Evolutionary conservation across 2,888 invertebrate genomes (phyloP), one percentile per base, ranked within the genome.

Genomic region (Campopleginae sp.): DNA sequence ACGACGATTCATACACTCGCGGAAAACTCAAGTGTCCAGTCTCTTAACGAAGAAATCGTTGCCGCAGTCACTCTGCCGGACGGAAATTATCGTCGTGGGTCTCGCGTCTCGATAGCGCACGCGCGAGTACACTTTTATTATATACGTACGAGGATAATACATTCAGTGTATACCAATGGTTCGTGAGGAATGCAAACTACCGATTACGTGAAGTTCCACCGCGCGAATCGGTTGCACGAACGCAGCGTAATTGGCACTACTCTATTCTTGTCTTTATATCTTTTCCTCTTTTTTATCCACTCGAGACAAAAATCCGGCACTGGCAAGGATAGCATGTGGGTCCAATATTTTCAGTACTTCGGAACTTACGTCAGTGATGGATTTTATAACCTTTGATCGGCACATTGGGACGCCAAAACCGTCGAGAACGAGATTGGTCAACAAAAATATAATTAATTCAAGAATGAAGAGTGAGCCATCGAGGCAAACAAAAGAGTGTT

Each of bases 241-340:
- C 58, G 51, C 86, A 89, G 90, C 91, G 90, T 90, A 86, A 92
- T 92, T 91, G 92, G 87, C 89, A 84, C 61, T 46, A 33, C 82
- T 77, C 17, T 65, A 17, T 31, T 65, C 31, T 71, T 27, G 46
- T 58, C 31, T 61, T 51, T 48, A 19, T 66, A 42, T 12, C 42
- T 68, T 27, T 44, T 19, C 51, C 44, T 61, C 74, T 72, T 48
- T 51, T 31, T 72, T 51, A 54, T 68, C 42, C 31, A n/a, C 33
- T 12, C 23, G 1, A 58, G 27, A 27, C 27, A 5, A 27, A 27
- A 14, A 27, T 14, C 27, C 54, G 12, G 23, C 3, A 54, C 23
- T 27, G 12, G 54, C 10, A 6, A 27, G 14, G 12, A 27, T 14
- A 12, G 27, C 8, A 58, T 27, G 58, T 27, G 27, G 61, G 85